Base-by-base conservation (phyloP, 2,888 invertebrate species). In the Cosmia pyralina region DNA sequence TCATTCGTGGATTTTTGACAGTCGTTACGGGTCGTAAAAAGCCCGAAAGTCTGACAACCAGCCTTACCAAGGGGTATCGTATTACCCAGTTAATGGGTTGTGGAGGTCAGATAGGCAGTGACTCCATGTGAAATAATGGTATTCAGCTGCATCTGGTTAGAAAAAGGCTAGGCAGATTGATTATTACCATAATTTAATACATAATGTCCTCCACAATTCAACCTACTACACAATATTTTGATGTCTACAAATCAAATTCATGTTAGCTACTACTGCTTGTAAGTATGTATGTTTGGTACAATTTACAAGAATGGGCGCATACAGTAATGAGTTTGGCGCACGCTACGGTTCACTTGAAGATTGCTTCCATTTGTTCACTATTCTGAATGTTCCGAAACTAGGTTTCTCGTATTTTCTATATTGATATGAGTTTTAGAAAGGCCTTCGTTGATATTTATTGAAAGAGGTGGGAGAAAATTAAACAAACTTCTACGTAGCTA, bases 291-390 rank as follows among this genome's bases (percentile, higher is more conserved):
- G 79, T 84, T 78, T 82, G 82, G 78, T 75, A 68, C 69, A 85
- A 86, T 89, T 84, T 81, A 86, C 87, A 88, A 87, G 85, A 84
- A 83, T 78, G 83, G 69, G 81, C 77, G 82, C 82, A 85, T 83
- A 82, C 75, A 64, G 85, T 87, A 90, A 90, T 90, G 88, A 86
- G 75, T 73, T 60, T 71, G 74, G 70, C 70, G 84, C 91, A 92
- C 90, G 90, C 90, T 77, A 91, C 83, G 55, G 75, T 73, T 69
- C 64, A 17, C 52, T 53, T 48, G 34, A 28, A 67, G 55, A 66
- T 62, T 74, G 28, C 50, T 57, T 34, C 38, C 17, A 77, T 22
- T 62, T 74, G 66, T 67, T 67, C 41, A 55, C 17, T n/a, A 63
- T 41, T 53, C 60, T n/a, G 38, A 68, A 67, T 46, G 19, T 55